phyloP scores from a whole-genome alignment of 2,888 invertebrate genomes.

The Parnassius orleans region DNA sequence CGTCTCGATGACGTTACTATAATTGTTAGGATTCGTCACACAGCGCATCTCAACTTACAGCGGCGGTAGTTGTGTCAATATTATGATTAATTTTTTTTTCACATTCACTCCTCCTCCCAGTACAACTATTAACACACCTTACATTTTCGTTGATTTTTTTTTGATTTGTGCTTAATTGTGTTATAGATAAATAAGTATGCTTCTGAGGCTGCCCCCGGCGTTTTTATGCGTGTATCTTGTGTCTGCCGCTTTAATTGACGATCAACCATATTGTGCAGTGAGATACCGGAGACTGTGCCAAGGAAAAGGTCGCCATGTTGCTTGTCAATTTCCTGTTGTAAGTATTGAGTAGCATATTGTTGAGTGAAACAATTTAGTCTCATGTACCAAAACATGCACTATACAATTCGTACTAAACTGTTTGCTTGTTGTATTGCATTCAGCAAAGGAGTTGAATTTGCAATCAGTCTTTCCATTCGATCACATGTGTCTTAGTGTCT shows the following conservation, averaged over 20 bases:
- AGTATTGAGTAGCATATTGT: conserved; percentile 29
- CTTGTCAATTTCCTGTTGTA: conserved; percentile 62
- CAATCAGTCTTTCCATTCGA: too few relatives aligned
- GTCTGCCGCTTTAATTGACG: conserved; percentile 40
- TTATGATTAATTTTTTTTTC: neutral
- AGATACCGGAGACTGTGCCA: conserved; percentile 61
- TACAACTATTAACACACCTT: neutral
- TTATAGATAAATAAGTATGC: conserved; percentile 23
- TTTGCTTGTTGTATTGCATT: too few relatives aligned
- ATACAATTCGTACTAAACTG: too few relatives aligned
- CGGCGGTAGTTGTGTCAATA: conserved; percentile 2
- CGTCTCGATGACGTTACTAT: too few relatives aligned
- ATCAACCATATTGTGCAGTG: conserved; percentile 58
- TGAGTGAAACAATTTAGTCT: too few relatives aligned
- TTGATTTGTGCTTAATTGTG: neutral
- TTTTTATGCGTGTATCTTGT: conserved; percentile 34
- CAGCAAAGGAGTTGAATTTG: too few relatives aligned
- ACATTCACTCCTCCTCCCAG: neutral
- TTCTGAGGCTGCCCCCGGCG: conserved; percentile 11
- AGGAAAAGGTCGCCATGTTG: conserved; percentile 65
- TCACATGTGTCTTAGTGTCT: too few relatives aligned
- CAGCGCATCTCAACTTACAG: conserved; percentile 5
- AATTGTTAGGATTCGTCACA: neutral
- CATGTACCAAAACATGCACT: too few relatives aligned
- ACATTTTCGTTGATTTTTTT: neutral